phyloP scores from a whole-genome alignment of 2,888 invertebrate species.

The Nezara viridula region DNA sequence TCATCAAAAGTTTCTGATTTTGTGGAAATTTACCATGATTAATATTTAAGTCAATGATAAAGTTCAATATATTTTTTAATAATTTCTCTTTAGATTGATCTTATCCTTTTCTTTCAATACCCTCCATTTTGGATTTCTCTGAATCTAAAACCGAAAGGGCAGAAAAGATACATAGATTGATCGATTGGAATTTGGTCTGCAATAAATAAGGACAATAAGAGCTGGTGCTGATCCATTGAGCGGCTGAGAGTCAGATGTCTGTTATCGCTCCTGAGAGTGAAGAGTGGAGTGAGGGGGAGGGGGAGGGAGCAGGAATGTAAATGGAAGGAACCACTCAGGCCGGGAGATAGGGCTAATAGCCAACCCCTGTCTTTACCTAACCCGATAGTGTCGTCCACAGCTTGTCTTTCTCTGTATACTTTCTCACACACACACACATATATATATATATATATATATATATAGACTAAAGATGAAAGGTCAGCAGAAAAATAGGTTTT shows the following conservation, averaged over 20 bases:
- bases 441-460: neutral
- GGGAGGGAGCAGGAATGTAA: neutral
- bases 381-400: neutral
- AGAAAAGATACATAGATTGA: neutral
- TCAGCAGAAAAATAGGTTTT: too few species aligned
- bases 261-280: neutral
- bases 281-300: neutral
- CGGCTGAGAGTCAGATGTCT: neutral
- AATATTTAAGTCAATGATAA: too few species aligned
- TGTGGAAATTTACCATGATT: too few species aligned
- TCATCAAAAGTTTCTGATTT: too few species aligned
- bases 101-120: too few species aligned
- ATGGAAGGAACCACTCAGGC: constrained; percentile 11
- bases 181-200: neutral
- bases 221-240: neutral
- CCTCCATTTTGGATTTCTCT: too few species aligned
- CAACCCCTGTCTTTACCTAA: constrained; percentile 18
- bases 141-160: too few species aligned
- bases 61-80: too few species aligned
- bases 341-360: constrained; percentile 16
- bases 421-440: neutral
- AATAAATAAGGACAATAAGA: neutral
- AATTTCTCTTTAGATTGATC: too few species aligned
- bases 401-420: neutral
- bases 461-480: too few species aligned